A percentile compares a stretch with the other conserved stretches of the same genome.
Conservation (phyloP, 2,113 vertebrate genomes). For the Solenodon paradoxus region DNA sequence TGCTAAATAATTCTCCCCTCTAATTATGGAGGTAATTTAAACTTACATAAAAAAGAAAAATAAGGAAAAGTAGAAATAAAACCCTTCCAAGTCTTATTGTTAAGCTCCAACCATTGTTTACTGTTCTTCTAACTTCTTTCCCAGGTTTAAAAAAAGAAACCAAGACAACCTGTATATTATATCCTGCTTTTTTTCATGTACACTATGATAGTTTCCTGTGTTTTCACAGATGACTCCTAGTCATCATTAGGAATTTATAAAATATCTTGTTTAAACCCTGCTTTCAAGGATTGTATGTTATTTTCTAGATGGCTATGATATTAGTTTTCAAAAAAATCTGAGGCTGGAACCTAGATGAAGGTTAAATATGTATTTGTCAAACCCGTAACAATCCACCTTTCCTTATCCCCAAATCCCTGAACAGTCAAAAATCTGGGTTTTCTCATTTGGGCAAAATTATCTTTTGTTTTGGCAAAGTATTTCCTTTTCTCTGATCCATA, state of each 20-base stretch:
- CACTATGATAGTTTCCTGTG: not conserved
- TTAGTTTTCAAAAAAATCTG: not conserved
- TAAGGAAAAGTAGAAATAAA: slow-evolving; percentile 5
- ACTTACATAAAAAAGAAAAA: not conserved
- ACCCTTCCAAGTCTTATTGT: not conserved
- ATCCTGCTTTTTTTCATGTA: not conserved
- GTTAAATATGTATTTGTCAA: not conserved
- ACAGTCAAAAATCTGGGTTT: not conserved
- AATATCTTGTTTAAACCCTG: not conserved
- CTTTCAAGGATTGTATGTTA: not conserved
- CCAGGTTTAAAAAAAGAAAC: not conserved
- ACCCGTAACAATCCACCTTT: fast-evolving
- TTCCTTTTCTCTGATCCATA: not conserved
- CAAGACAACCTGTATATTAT: not conserved
- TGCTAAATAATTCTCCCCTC: slow-evolving; percentile 19
- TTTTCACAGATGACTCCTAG: not conserved
- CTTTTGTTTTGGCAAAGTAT: not conserved
- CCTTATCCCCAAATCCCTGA: not conserved
- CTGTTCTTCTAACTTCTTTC: not conserved
- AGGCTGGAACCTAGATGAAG: not conserved
- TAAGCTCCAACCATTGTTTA: not conserved
- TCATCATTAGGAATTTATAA: not conserved
- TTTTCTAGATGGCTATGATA: not conserved
- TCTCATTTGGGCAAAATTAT: not conserved
- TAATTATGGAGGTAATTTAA: slow-evolving; percentile 60